Evolutionary conservation across 2,113 vertebrate genomes (phyloP).

Genomic region (Scomber scombrus): DNA sequence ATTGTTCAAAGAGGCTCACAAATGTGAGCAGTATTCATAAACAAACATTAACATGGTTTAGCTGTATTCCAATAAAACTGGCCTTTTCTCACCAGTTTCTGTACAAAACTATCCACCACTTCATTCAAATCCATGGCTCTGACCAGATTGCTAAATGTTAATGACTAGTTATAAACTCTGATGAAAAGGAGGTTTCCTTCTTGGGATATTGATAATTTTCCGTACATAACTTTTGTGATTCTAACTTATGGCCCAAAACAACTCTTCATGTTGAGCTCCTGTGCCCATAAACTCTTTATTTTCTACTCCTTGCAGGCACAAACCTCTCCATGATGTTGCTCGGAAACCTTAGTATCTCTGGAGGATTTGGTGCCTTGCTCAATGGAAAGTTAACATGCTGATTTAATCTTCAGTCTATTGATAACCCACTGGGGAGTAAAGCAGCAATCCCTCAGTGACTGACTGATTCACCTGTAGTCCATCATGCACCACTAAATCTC

Average conservation of each 20-base stretch:
- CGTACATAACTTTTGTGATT: background rate
- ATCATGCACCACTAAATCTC: background rate
- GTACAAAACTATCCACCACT: too few relatives aligned
- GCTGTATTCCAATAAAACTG: too few relatives aligned
- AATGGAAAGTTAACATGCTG: background rate
- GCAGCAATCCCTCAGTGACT: background rate
- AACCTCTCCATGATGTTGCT: too few relatives aligned
- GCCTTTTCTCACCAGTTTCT: too few relatives aligned
- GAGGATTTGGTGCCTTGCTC: background rate
- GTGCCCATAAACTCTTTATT: background rate
- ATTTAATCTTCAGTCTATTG: background rate
- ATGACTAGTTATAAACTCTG: background rate
- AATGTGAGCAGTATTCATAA: too few relatives aligned
- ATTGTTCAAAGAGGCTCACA: too few relatives aligned
- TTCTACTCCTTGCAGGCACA: background rate
- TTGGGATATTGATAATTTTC: background rate
- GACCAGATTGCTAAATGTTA: background rate
- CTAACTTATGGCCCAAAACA: background rate
- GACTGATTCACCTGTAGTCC: background rate
- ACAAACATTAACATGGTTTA: too few relatives aligned
- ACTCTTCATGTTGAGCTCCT: background rate
- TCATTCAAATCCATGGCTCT: background rate
- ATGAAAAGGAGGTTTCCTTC: background rate
- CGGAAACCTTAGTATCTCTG: too few relatives aligned
- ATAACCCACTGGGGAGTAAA: background rate